A percentile compares a stretch with the other conserved stretches of the same genome.
These are phyloP conservation scores for Drosophila vallismaia DNA, from an alignment of 2,888 invertebrate species.

Conservation along the genomic window DNA sequence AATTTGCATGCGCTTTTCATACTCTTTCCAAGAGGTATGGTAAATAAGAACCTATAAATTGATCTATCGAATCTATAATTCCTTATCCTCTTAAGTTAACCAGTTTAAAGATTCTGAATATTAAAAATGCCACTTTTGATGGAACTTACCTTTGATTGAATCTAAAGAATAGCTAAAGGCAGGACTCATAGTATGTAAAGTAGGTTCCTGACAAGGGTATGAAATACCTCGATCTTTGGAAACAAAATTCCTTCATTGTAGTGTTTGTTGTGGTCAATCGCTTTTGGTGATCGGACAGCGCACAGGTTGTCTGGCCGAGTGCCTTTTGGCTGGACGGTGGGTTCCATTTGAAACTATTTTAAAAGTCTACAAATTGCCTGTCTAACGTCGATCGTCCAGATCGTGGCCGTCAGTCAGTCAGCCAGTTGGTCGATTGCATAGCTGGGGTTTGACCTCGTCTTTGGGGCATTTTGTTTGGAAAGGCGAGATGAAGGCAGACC, in stretches of 20 bases:
- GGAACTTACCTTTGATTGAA: too few species aligned
- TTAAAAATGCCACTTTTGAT: too few species aligned
- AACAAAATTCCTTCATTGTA: constrained; percentile 38
- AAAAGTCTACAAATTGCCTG: constrained; percentile 79
- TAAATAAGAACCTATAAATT: background rate
- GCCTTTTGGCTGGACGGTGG: constrained; percentile 20
- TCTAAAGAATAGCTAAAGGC: too few species aligned
- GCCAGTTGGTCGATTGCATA: constrained; percentile 65
- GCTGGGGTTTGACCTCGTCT: constrained; percentile 69
- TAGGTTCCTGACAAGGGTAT: constrained; percentile 14
- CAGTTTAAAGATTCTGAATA: too few species aligned
- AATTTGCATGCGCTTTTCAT: constrained; percentile 71
- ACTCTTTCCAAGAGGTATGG: constrained; percentile 6
- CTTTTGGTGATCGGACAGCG: constrained; percentile 48
- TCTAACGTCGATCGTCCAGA: constrained; percentile 60
- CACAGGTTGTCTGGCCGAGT: constrained; percentile 65
- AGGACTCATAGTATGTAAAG: background rate
- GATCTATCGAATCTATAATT: too few species aligned
- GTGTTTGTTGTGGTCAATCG: constrained; percentile 47
- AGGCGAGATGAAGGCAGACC: constrained; percentile 47
- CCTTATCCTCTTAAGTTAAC: too few species aligned
- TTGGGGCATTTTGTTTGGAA: constrained; percentile 58
- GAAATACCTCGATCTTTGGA: background rate
- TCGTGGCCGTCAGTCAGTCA: constrained; percentile 51
- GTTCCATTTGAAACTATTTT: constrained; percentile 70